Evolutionary conservation across 2,888 invertebrate species (phyloP), one percentile per base, ranked within the genome.

Genomic region (Callimorpha dominula): DNA sequence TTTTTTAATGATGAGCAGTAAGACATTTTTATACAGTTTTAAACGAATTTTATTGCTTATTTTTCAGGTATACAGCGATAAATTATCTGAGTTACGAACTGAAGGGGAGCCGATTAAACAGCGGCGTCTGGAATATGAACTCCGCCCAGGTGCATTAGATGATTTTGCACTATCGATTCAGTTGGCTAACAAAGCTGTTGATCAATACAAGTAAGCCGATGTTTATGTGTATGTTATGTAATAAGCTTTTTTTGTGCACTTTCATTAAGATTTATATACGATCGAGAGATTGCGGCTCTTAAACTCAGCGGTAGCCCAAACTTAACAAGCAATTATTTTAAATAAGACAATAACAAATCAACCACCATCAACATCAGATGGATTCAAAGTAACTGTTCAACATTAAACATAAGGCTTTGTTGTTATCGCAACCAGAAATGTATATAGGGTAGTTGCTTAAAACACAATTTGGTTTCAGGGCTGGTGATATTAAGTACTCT

Each of bases 61-160:
- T 15, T 43, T 54, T 43, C 91, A 97, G 92, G 96, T 96, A 63
- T 97, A 97, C 89, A 96, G 96, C 77, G 96, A 96, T 84, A 97
- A 97, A 87, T 88, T 97, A 76, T 88, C 94, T 1, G 96, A 96
- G 74, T 90, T 97, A 82, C 96, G 98, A 96, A 96, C 97, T 78
- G 96, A 97, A 92, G 99, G 99, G 14, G 98, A 99, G 89, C 99
- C 99, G 0, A 98, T 99, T 73, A 98, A 98, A 87, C 97, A 97
- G 80, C 97, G 99, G 65, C 97, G 97, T 83, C 93, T 97, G 62
- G 99, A 99, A 91, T 97, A 96, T 81, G 98, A 98, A 88, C 96
- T 97, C 17, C 97, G 99, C 83, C 98, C 98, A 4, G 94, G 96
- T 0, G 98, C 97, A 0, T 96, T 99, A 78, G 98, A 99, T 78